phyloP scores from a whole-genome alignment of 2,113 vertebrate genomes.

The Psittacula cyanocephala region DNA sequence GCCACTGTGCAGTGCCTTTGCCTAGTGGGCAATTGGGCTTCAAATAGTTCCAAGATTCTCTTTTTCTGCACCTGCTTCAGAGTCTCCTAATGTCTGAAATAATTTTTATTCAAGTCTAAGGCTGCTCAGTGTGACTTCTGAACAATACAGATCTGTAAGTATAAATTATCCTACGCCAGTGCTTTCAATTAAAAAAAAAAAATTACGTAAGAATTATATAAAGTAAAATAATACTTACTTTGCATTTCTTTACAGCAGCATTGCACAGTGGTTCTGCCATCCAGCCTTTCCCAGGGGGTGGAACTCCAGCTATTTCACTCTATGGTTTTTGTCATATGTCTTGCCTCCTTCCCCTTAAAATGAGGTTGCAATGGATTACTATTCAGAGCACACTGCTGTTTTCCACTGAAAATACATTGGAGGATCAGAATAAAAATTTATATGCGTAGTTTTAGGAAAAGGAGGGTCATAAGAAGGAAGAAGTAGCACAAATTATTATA shows the following conservation, averaged over 20 bases:
- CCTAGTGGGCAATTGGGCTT: background rate
- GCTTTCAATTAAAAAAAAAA: background rate
- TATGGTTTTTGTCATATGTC: constrained; percentile 65
- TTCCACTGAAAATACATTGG: background rate
- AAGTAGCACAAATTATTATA: background rate
- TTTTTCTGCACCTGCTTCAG: background rate
- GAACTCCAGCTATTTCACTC: constrained; percentile 67
- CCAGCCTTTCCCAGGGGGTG: constrained; percentile 60
- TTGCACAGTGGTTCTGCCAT: constrained; percentile 72
- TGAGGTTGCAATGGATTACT: constrained; percentile 39
- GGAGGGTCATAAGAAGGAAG: background rate
- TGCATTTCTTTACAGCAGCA: constrained; percentile 71
- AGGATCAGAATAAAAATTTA: background rate
- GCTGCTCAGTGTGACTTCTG: background rate
- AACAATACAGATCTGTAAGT: background rate
- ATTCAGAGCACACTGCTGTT: background rate
- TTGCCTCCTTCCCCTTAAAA: constrained; percentile 69
- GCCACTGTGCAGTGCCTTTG: background rate
- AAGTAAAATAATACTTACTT: constrained; percentile 65
- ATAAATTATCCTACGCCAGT: background rate
- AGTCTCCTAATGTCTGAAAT: background rate
- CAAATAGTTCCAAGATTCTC: background rate
- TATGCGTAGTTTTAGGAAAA: background rate
- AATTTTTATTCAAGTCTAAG: background rate
- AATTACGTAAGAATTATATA: background rate